These are phyloP conservation scores for Ectemnius continuus DNA, from an alignment of 2,888 invertebrate genomes.

Conservation along the genomic window DNA sequence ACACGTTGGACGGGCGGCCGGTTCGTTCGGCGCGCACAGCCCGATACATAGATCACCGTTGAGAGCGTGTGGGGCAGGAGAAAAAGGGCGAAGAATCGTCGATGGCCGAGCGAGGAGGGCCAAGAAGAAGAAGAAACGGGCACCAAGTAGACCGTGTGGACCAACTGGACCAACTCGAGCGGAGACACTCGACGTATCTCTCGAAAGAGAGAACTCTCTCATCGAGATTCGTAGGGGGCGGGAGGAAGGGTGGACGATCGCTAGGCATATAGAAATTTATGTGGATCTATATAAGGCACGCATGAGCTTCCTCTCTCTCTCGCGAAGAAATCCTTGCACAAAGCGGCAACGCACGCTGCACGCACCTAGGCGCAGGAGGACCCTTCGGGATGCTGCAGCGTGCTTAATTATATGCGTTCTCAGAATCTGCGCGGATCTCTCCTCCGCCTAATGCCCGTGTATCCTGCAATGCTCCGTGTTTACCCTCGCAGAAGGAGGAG, in stretches of 20 bases:
- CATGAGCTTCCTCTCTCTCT: constrained; percentile 38
- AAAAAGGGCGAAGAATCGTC: constrained; percentile 47
- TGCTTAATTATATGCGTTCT: constrained; percentile 75
- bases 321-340: constrained; percentile 42
- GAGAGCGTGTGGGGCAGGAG: constrained; percentile 59
- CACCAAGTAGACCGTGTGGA: constrained; percentile 25
- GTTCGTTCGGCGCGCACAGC: constrained; percentile 64
- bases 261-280: constrained; percentile 54
- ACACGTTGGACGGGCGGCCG: constrained; percentile 54
- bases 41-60: constrained; percentile 70
- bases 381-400: constrained; percentile 47
- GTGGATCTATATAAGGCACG: constrained; percentile 54
- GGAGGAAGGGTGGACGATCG: constrained; percentile 43
- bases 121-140: constrained; percentile 16
- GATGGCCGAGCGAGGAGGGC: constrained; percentile 26
- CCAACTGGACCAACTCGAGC: neutral
- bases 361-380: constrained; percentile 35
- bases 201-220: constrained; percentile 9
- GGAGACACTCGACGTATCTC: neutral
- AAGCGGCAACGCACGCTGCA: constrained; percentile 40
- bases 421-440: constrained; percentile 69
- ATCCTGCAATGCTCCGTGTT: constrained; percentile 63
- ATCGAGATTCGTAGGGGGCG: constrained; percentile 37
- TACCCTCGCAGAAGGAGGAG: constrained; percentile 30
- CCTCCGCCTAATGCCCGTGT: constrained; percentile 64